Conservation (phyloP, 2,797 vertebrate species). For the Columba guinea region DNA sequence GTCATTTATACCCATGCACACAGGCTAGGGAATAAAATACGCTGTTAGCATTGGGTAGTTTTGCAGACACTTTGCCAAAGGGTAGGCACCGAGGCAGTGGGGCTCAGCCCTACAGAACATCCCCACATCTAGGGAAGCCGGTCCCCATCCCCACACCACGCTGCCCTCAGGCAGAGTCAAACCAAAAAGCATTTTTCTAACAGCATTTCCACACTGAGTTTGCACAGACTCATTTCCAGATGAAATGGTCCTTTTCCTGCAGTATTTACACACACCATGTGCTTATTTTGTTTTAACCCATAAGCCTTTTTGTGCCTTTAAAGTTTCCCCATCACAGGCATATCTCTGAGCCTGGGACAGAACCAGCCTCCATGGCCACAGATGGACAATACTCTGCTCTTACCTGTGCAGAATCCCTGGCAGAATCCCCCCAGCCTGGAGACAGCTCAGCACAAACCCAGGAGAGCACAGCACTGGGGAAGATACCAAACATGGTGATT, state of each 20-base stretch:
- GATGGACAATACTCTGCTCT: neutral
- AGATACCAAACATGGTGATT: neutral
- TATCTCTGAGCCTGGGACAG: neutral
- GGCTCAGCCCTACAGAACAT: neutral
- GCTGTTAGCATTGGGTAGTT: neutral
- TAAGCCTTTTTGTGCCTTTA: neutral
- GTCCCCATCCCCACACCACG: accelerated
- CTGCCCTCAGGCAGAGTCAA: neutral
- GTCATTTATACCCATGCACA: neutral
- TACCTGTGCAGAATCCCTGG: neutral
- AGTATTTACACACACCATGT: accelerated
- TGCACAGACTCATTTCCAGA: neutral
- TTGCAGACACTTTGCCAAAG: neutral
- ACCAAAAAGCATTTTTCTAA: neutral
- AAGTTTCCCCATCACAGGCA: neutral
- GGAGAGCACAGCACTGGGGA: neutral
- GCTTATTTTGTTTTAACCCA: neutral
- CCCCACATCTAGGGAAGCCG: neutral
- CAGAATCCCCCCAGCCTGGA: neutral
- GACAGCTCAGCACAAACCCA: neutral
- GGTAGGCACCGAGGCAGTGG: neutral
- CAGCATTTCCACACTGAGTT: neutral
- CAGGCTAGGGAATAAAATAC: neutral
- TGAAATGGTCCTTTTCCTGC: neutral
- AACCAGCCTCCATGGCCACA: neutral